These are phyloP conservation scores for Pararge aegeria DNA, from an alignment of 1,140 invertebrate genomes.

Conservation along the genomic window DNA sequence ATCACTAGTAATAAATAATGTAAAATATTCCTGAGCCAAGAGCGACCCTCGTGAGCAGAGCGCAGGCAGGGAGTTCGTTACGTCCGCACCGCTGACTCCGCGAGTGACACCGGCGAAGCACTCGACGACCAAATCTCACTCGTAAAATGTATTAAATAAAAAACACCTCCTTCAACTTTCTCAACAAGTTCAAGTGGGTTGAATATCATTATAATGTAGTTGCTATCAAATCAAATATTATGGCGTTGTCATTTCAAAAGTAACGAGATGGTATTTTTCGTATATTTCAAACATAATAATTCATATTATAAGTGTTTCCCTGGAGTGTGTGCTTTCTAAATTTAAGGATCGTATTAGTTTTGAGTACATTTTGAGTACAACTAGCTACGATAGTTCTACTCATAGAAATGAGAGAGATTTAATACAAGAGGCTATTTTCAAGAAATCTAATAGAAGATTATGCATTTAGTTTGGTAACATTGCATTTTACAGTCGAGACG, in stretches of 20 bases:
- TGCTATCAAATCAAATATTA: conserved; percentile 21
- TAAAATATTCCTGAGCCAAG: conserved; percentile 49
- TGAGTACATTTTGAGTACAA: too few relatives aligned
- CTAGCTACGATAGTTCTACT: too few relatives aligned
- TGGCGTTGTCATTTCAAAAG: conserved; percentile 8
- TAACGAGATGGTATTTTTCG: conserved; percentile 6
- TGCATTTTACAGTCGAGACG: too few relatives aligned
- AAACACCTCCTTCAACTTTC: conserved; percentile 61
- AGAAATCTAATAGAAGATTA: too few relatives aligned
- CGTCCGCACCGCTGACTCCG: conserved; percentile 57
- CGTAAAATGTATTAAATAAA: conserved; percentile 68
- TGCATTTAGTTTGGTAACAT: too few relatives aligned
- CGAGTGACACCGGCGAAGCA: conserved; percentile 66
- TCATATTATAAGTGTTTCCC: too few relatives aligned
- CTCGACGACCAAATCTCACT: conserved; percentile 60
- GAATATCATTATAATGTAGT: conserved; percentile 45
- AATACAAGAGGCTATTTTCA: too few relatives aligned
- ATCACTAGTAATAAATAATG: conserved; percentile 29
- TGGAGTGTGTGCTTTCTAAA: too few relatives aligned
- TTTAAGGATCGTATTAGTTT: too few relatives aligned
- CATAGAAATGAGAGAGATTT: too few relatives aligned
- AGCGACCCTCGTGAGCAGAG: conserved; percentile 42
- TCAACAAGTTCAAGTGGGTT: conserved; percentile 55
- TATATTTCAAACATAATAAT: too few relatives aligned
- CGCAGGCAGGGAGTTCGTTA: conserved; percentile 64